Base-by-base conservation (phyloP, 2,797 vertebrate species). In the Sebastes nivosus region DNA sequence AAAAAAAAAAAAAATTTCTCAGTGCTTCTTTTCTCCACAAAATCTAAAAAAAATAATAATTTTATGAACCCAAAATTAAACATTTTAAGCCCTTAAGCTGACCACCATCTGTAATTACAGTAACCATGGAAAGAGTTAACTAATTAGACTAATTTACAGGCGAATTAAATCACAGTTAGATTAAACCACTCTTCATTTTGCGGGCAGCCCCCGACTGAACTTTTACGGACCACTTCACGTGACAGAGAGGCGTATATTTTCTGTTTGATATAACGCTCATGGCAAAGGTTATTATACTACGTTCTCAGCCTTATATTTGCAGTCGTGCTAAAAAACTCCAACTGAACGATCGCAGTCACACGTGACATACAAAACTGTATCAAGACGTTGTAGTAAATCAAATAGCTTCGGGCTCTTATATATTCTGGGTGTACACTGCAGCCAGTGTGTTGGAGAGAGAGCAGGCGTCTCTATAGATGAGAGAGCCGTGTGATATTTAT, bases 401-500 rank as follows among this genome's bases (percentile, higher is more conserved):
- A 68, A 80, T 24, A 64, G 83, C 77, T 76, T 18, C 46, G 67
- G 55, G 78, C 60, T 88, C 90, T 87, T 80, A 63, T 86, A 83
- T 60, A 82, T 81, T 80, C 67, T 54, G 71, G 77, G 46, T 81
- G 57, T 81, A 90, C 83, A 88, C 76, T 68, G 80, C 10, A 75
- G 69, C 78, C 88, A 82, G 80, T 88, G 87, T 87, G 77, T 16
- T 63, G 75, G 77, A 80, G 63, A 84, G 81, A 46, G 82, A 89
- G 85, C 84, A 83, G 83, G 79, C 83, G 67, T 82, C 87, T 90
- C 82, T 84, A 87, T 89, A 91, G 85, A 92, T 82, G 88, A 91
- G 90, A 89, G 88, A 85, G 86, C 86, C n/a, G 79, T 88, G 91
- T 91, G 89, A 94, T 93, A 94, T 94, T 94, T 93, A 93, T 93